Evolutionary conservation across 53 echinoderm and acorn worm genomes (phyloP).

Genomic region (Hippasteria phrygiana): DNA sequence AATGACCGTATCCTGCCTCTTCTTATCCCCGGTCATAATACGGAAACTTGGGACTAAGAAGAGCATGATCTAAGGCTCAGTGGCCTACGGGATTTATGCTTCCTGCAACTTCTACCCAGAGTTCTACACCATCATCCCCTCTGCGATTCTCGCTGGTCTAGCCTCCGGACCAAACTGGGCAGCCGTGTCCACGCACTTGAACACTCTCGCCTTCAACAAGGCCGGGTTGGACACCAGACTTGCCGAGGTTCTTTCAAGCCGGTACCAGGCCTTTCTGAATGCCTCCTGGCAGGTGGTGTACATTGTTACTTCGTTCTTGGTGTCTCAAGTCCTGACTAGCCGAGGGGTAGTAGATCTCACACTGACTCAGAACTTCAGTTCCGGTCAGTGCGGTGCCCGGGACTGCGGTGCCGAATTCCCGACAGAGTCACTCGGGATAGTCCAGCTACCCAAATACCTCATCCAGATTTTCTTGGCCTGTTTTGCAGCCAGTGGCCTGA

Average conservation of each 20-base stretch:
- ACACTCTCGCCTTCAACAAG: neutral
- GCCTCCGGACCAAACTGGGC: neutral
- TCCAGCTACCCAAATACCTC: neutral
- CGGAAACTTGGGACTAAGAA: constrained; percentile 12
- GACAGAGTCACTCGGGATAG: neutral
- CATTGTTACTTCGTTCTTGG: neutral
- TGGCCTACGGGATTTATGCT: neutral
- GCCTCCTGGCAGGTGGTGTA: neutral
- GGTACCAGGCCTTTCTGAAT: neutral
- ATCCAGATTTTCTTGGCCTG: neutral
- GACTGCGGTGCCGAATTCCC: constrained; percentile 16
- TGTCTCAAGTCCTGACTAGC: neutral
- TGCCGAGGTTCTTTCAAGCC: constrained; percentile 10
- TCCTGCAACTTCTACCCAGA: neutral
- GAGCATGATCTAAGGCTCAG: neutral
- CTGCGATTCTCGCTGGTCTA: neutral
- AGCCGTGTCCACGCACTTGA: neutral
- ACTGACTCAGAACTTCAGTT: neutral
- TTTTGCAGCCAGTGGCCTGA: neutral
- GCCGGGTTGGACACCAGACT: neutral
- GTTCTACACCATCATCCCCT: constrained; percentile 9
- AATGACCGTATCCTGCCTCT: neutral
- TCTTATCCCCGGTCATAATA: neutral
- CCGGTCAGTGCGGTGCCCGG: neutral
- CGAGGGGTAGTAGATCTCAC: neutral